These are phyloP conservation scores for Phrixothrix hirtus DNA, from an alignment of 2,888 invertebrate genomes.

Conservation along the genomic window DNA sequence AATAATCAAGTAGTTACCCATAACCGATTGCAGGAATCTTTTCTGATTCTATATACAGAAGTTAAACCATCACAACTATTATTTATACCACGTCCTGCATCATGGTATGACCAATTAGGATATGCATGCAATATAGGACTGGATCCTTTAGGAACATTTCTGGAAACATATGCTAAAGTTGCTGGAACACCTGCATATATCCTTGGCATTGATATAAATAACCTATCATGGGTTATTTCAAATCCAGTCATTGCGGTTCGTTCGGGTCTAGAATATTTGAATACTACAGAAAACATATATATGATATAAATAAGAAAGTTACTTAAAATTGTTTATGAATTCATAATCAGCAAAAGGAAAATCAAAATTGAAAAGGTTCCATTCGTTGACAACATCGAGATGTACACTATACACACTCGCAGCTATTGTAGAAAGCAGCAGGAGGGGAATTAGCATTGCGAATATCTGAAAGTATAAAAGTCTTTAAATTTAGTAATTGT, in stretches of 20 bases:
- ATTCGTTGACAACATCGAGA: constrained; percentile 69
- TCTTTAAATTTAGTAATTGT: no score
- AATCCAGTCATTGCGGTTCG: constrained; percentile 78
- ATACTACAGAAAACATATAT: no score
- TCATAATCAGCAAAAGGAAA: constrained; percentile 62
- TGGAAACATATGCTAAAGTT: constrained; percentile 70
- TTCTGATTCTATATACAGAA: constrained; percentile 76
- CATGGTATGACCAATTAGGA: constrained; percentile 67
- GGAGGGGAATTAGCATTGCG: neutral
- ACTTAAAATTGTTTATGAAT: constrained; percentile 45
- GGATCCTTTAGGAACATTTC: constrained; percentile 66
- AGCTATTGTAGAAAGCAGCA: neutral
- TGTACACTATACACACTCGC: constrained; percentile 50
- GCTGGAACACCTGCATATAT: constrained; percentile 76
- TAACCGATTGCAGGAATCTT: constrained; percentile 79
- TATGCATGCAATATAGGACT: constrained; percentile 61
- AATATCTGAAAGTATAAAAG: no score
- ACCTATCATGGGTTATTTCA: constrained; percentile 70
- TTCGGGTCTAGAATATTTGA: constrained; percentile 69
- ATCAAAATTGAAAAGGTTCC: constrained; percentile 70
- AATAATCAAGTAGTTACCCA: constrained; percentile 59
- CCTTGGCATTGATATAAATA: constrained; percentile 78
- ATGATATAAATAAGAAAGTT: no score
- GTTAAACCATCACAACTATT: constrained; percentile 77
- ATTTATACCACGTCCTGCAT: constrained; percentile 68